A percentile compares a stretch with the other conserved stretches of the same genome.
These are phyloP conservation scores for Gymnocypris eckloni DNA, from an alignment of 2,797 vertebrate species.

Conservation along the genomic window DNA sequence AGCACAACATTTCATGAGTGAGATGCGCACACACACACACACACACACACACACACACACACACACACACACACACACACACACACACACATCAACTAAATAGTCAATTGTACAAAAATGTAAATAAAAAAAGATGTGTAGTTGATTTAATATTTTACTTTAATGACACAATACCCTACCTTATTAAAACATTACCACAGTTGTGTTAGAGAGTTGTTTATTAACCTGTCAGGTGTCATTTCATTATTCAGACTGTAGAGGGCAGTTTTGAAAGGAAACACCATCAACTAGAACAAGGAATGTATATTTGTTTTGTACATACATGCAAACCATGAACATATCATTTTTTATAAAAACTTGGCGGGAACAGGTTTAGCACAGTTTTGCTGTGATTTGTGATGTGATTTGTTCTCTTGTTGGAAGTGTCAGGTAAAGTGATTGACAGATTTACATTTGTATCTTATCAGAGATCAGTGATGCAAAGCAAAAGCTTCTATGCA, in stretches of 20 bases:
- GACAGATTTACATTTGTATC: not conserved
- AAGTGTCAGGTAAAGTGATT: not conserved
- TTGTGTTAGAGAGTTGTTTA: not conserved
- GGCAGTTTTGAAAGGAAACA: conserved; percentile 39
- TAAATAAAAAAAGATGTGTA: too few species aligned
- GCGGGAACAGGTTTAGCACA: not conserved
- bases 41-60: too few species aligned
- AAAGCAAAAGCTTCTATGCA: conserved; percentile 37
- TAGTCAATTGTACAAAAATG: too few species aligned
- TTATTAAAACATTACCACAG: not conserved
- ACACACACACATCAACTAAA: too few species aligned
- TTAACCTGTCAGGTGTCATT: not conserved
- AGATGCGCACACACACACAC: too few species aligned
- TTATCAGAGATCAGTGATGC: conserved; percentile 13
- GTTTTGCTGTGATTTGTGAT: not conserved
- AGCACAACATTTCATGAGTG: not conserved
- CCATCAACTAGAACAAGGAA: not conserved
- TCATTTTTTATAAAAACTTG: not conserved
- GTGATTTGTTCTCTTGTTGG: not conserved
- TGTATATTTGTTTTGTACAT: not conserved
- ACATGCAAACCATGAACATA: not conserved
- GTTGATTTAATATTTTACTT: too few species aligned
- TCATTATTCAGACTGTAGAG: conserved; percentile 46
- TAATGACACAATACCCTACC: too few species aligned
- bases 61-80: too few species aligned